Conservation (phyloP, 2,797 vertebrate genomes). For the Crocidura indochinensis region DNA sequence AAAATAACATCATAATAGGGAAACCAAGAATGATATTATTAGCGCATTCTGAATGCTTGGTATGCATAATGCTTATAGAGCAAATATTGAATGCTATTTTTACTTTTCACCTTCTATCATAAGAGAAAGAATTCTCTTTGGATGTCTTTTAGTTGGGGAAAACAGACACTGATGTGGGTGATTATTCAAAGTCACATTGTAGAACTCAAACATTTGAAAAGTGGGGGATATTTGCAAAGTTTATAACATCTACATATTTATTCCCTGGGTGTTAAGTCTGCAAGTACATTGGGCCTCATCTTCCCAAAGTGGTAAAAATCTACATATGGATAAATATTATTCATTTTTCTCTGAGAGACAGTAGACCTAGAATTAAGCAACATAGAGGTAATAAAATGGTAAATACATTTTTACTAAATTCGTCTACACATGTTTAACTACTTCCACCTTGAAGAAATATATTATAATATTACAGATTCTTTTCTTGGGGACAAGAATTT, state of each 20-base stretch:
- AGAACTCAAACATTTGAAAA: background rate
- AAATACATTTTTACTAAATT: slow-evolving; percentile 42
- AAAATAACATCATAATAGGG: background rate
- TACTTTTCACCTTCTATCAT: background rate
- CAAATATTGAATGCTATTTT: background rate
- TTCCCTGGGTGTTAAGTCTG: background rate
- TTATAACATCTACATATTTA: slow-evolving; percentile 1
- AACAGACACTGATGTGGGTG: background rate
- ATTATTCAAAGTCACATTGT: background rate
- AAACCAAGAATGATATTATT: background rate
- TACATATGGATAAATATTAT: background rate
- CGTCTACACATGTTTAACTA: slow-evolving; percentile 38
- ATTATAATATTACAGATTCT: slow-evolving; percentile 12
- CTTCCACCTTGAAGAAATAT: slow-evolving; percentile 25
- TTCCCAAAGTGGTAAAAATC: slow-evolving; percentile 38
- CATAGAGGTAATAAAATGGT: background rate
- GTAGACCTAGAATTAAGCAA: background rate
- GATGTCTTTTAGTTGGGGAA: background rate
- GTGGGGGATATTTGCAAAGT: background rate
- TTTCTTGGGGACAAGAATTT: background rate
- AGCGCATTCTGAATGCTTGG: background rate
- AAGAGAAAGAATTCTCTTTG: background rate
- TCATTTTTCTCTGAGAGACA: background rate
- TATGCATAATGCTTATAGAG: background rate
- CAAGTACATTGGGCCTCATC: background rate